Conservation (phyloP, 2,797 vertebrate species). For the Myotis pilosus region DNA sequence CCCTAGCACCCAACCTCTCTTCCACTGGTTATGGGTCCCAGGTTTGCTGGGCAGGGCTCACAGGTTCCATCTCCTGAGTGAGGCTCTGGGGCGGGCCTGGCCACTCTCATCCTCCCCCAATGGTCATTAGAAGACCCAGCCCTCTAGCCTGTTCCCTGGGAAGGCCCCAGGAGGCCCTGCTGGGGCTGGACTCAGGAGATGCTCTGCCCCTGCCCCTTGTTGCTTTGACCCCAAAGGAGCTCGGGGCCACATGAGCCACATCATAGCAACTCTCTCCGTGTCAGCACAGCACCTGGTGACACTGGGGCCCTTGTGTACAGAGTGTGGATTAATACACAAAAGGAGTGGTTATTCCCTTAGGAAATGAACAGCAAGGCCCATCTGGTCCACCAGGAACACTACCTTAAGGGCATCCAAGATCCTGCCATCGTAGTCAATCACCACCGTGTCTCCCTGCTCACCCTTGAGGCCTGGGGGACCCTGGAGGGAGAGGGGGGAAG, state of each 20-base stretch:
- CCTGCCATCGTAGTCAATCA: conserved; percentile 92
- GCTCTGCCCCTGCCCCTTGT: background rate
- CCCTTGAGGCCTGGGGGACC: conserved; percentile 86
- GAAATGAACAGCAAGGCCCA: accelerated
- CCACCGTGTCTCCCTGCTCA: conserved; percentile 87
- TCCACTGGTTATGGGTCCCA: no score
- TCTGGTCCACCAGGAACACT: background rate
- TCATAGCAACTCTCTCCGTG: background rate
- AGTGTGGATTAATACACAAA: background rate
- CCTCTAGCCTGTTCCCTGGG: background rate
- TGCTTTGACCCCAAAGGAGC: background rate
- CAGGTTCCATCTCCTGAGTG: background rate
- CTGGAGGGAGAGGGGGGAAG: conserved; percentile 65
- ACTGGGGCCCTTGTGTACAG: background rate
- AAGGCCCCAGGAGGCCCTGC: background rate
- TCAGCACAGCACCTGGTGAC: background rate
- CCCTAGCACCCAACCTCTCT: background rate
- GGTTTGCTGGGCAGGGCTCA: background rate
- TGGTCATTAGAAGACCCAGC: background rate
- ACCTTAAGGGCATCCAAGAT: conserved; percentile 94
- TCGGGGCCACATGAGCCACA: background rate
- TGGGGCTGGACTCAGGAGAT: background rate
- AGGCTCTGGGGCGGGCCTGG: background rate
- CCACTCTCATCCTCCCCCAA: accelerated
- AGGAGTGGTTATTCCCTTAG: background rate